Evolutionary conservation across 2,888 invertebrate species (phyloP).

Genomic region (Rhopalosiphum nymphaeae): DNA sequence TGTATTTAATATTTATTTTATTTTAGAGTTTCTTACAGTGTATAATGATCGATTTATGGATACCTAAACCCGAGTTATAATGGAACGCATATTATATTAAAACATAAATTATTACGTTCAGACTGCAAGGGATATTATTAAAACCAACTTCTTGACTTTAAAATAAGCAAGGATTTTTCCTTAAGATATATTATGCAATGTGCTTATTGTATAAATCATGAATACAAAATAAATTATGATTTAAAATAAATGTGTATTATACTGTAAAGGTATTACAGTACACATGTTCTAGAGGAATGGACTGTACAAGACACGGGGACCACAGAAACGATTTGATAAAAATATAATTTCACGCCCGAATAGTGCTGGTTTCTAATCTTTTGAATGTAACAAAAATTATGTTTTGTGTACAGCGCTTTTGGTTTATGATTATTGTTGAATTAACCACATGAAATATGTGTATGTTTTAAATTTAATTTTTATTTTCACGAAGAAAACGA

Average conservation of each 20-base stretch:
- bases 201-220: not conserved
- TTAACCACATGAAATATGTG: not conserved
- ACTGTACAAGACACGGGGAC: not conserved
- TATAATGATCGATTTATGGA: not conserved
- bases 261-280: not conserved
- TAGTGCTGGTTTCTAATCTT: not conserved
- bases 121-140: not conserved
- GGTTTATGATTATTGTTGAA: not conserved
- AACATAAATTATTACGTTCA: not conserved
- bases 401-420: not conserved
- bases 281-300: not conserved
- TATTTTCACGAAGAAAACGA: not conserved
- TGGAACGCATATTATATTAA: not conserved
- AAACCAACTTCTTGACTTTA: not conserved
- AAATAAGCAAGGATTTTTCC: not conserved
- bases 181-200: not conserved
- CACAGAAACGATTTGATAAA: not conserved
- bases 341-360: not conserved
- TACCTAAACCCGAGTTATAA: not conserved
- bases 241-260: not conserved
- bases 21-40: not conserved
- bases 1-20: not conserved
- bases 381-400: not conserved
- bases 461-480: not conserved
- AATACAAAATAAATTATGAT: not conserved